These are phyloP conservation scores for Spodoptera littoralis DNA, from an alignment of 2,888 invertebrate genomes.

Conservation along the genomic window DNA sequence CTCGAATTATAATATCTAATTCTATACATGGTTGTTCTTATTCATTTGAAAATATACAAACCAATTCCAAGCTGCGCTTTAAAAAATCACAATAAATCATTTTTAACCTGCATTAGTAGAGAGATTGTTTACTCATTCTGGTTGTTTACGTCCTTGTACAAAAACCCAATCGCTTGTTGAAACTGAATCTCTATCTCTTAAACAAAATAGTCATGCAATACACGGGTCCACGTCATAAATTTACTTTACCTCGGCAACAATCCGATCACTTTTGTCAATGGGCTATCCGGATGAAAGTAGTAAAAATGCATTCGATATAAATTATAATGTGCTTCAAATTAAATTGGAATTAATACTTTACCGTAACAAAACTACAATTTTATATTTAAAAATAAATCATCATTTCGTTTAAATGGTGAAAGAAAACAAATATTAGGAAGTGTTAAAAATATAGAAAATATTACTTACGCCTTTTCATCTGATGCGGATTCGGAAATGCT, in stretches of 20 bases:
- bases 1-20: no score
- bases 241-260: constrained; percentile 96
- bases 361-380: no score
- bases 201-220: constrained; percentile 41
- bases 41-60: constrained; percentile 19
- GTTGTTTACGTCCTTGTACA: background rate
- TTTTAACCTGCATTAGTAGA: background rate
- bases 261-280: constrained; percentile 97
- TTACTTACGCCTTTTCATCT: constrained; percentile 90
- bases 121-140: background rate
- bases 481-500: constrained; percentile 92
- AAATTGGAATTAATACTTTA: constrained; percentile 1
- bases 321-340: constrained; percentile 37
- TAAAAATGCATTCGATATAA: constrained; percentile 73
- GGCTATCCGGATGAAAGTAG: constrained; percentile 90
- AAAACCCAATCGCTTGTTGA: background rate
- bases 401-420: background rate
- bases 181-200: constrained; percentile 1
- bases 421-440: background rate
- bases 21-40: no score
- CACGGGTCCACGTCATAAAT: constrained; percentile 33
- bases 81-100: background rate
- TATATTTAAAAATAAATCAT: background rate
- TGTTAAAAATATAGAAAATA: background rate
- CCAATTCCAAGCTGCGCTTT: constrained; percentile 37